A percentile compares a stretch with the other conserved stretches of the same genome.
Evolutionary conservation across 2,888 invertebrate species (phyloP).

Genomic region (Drosophila paramelanica): DNA sequence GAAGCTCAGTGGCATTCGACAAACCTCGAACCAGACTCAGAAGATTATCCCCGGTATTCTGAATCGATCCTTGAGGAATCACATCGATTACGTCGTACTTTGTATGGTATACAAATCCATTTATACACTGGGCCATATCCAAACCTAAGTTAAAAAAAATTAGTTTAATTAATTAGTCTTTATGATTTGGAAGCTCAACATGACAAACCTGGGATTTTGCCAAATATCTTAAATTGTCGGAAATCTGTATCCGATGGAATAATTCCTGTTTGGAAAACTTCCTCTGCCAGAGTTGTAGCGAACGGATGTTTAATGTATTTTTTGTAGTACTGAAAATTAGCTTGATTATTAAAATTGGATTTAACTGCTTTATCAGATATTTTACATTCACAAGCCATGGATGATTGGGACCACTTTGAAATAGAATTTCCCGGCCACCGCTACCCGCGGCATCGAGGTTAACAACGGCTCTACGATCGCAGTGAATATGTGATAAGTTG

Average conservation of each 20-base stretch:
- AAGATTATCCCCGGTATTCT: constrained; percentile 90
- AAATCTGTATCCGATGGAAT: constrained; percentile 90
- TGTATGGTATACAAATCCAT: constrained; percentile 92
- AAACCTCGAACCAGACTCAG: constrained; percentile 86
- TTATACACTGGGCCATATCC: constrained; percentile 90
- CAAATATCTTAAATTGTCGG: constrained; percentile 88
- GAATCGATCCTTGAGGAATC: constrained; percentile 89
- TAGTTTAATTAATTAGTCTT: not conserved
- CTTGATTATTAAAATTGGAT: constrained; percentile 1
- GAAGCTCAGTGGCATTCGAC: constrained; percentile 84
- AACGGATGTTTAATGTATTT: constrained; percentile 86
- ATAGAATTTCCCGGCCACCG: constrained; percentile 94
- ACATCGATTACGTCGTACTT: constrained; percentile 88
- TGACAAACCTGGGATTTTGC: constrained; percentile 85
- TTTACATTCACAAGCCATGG: constrained; percentile 88
- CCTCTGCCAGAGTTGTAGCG: constrained; percentile 87
- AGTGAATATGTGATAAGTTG: not conserved
- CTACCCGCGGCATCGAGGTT: constrained; percentile 97
- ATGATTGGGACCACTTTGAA: constrained; percentile 92
- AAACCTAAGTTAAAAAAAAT: constrained; percentile 87
- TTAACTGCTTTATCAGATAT: not conserved
- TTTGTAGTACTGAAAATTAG: constrained; percentile 84
- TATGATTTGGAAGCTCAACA: not conserved
- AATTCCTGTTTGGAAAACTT: constrained; percentile 88
- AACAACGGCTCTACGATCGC: constrained; percentile 88